These are phyloP conservation scores for Gambusia affinis DNA, from an alignment of 2,113 vertebrate species.

Conservation along the genomic window DNA sequence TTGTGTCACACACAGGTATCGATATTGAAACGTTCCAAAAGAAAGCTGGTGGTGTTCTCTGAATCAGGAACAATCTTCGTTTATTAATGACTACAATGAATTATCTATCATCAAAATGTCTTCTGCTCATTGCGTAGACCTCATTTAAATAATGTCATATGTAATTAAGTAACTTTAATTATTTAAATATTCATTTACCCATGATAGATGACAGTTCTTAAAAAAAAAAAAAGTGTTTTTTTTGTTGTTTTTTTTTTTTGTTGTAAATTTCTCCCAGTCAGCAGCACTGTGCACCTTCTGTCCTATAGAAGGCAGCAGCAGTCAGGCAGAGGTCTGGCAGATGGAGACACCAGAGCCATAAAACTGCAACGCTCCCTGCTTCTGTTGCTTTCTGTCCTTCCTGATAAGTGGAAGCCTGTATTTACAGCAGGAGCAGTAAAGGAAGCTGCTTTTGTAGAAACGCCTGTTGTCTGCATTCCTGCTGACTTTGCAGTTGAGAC, in stretches of 20 bases:
- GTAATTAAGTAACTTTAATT: conserved; percentile 26
- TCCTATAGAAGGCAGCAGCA: conserved; percentile 35
- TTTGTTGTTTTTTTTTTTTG: not conserved
- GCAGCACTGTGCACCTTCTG: not conserved
- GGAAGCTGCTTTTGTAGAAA: conserved; percentile 22
- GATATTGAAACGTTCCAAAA: not conserved
- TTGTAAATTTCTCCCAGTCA: conserved; percentile 10
- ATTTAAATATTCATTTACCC: not conserved
- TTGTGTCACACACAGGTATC: not conserved
- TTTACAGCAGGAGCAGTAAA: conserved; percentile 4
- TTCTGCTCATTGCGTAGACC: not conserved
- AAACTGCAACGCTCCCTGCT: conserved; percentile 41
- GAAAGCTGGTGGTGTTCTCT: not conserved
- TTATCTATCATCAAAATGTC: not conserved
- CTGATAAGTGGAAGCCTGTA: conserved; percentile 34
- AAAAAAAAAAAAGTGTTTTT: not conserved
- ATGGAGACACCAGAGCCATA: conserved; percentile 48
- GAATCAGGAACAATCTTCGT: not conserved
- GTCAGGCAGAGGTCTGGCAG: conserved; percentile 20
- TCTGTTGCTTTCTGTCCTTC: conserved; percentile 21
- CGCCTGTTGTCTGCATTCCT: conserved; percentile 5
- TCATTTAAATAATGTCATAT: conserved; percentile 11
- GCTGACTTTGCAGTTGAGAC: conserved; percentile 31
- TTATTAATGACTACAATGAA: conserved; percentile 8
- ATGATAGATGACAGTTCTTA: not conserved